These are phyloP conservation scores for Berghia stephanieae DNA, from an alignment of 1,140 invertebrate genomes.

Conservation along the genomic window DNA sequence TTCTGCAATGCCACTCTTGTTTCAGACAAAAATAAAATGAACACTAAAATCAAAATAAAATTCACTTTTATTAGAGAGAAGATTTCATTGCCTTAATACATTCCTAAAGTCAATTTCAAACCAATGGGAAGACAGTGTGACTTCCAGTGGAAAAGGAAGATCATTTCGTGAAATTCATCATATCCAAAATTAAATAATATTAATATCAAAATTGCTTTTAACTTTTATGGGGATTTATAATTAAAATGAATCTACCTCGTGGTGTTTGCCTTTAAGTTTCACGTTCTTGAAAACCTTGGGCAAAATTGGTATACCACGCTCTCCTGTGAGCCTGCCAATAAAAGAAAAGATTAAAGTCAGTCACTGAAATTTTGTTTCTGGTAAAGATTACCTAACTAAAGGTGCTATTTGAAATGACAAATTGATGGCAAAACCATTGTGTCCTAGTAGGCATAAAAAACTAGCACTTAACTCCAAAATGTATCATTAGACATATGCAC, in stretches of 20 bases:
- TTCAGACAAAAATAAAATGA: too few relatives aligned
- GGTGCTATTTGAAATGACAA: too few relatives aligned
- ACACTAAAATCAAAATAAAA: too few relatives aligned
- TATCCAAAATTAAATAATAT: neutral
- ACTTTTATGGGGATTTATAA: neutral
- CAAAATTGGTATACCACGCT: conserved; percentile 81
- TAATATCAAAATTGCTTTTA: neutral
- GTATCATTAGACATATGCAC: too few relatives aligned
- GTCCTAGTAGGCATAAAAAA: too few relatives aligned
- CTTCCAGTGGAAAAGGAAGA: neutral
- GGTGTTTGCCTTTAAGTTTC: conserved; percentile 84
- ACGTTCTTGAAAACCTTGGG: conserved; percentile 83
- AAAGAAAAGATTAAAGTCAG: neutral
- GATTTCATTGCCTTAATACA: too few relatives aligned
- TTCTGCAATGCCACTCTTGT: too few relatives aligned
- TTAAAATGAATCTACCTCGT: conserved; percentile 71
- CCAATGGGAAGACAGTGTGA: neutral
- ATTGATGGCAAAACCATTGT: too few relatives aligned
- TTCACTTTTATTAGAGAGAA: too few relatives aligned
- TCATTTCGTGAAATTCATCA: neutral
- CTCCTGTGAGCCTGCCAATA: conserved; percentile 73
- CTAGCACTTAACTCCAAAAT: too few relatives aligned
- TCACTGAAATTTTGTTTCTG: neutral
- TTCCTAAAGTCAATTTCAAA: neutral
- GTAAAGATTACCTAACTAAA: too few relatives aligned